Percentiles rank a stretch among this genome's conserved stretches.
Evolutionary conservation across 2,797 vertebrate genomes (phyloP).

Genomic region (Clarias fuscus): DNA sequence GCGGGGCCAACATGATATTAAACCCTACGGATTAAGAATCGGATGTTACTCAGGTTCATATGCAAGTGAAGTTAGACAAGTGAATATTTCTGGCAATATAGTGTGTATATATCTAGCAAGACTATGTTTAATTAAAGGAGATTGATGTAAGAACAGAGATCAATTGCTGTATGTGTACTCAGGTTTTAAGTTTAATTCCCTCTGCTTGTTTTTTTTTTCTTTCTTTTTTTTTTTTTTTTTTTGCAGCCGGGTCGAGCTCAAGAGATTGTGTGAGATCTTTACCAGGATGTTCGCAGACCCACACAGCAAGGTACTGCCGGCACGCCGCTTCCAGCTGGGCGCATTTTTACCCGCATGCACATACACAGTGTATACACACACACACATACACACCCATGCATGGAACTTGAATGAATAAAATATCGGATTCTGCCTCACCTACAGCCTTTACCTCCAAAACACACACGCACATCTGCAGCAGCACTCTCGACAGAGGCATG

Average conservation of each 20-base stretch:
- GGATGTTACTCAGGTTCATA: too few species aligned
- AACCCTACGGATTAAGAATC: too few species aligned
- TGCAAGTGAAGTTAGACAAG: too few species aligned
- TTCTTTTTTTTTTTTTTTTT: neutral
- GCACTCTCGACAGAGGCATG: conserved; percentile 63
- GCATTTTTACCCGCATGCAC: neutral
- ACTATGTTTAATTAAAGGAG: neutral
- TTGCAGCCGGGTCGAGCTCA: conserved; percentile 92
- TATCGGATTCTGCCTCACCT: conserved; percentile 81
- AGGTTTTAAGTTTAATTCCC: neutral
- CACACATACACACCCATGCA: conserved; percentile 40
- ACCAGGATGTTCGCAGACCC: conserved; percentile 99
- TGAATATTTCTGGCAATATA: too few species aligned
- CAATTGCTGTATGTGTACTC: neutral
- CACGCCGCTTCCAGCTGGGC: conserved; percentile 59
- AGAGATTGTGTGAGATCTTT: conserved; percentile 98
- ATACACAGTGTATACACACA: neutral
- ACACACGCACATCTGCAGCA: conserved; percentile 36
- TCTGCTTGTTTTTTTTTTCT: neutral
- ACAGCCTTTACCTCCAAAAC: conserved; percentile 34
- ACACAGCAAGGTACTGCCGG: conserved; percentile 90
- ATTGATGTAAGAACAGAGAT: neutral
- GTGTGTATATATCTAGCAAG: too few species aligned
- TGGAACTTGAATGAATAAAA: conserved; percentile 63
- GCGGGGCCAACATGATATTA: too few species aligned